These are phyloP conservation scores for Molanna angustata DNA, from an alignment of 2,888 invertebrate species.

Conservation along the genomic window DNA sequence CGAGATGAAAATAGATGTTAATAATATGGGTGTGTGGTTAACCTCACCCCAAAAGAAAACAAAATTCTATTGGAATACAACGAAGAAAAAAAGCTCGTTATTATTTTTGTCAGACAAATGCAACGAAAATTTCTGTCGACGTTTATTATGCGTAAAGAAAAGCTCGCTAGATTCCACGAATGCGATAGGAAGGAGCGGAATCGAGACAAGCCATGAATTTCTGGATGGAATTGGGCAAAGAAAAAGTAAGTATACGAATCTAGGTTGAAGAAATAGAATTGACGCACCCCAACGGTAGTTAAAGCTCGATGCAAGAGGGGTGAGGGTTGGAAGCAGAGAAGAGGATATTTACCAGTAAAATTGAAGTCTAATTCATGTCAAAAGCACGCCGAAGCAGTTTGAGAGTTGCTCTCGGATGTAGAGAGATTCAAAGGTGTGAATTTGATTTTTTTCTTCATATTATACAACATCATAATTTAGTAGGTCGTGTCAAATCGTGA, in stretches of 20 bases:
- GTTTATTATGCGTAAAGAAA: too few relatives aligned
- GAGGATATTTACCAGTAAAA: constrained; percentile 24
- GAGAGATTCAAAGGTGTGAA: background rate
- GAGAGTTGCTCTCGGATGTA: constrained; percentile 9
- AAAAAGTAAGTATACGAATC: background rate
- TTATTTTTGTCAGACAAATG: too few relatives aligned
- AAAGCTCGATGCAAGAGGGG: background rate
- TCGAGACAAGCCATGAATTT: background rate
- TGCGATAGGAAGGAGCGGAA: background rate
- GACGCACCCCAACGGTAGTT: constrained; percentile 18
- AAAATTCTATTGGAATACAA: too few relatives aligned
- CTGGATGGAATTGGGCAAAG: background rate
- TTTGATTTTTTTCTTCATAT: too few relatives aligned
- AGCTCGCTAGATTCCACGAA: too few relatives aligned
- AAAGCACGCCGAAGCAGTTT: constrained; percentile 28
- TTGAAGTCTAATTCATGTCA: constrained; percentile 34
- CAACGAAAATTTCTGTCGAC: too few relatives aligned
- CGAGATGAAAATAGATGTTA: too few relatives aligned
- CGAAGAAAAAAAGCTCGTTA: too few relatives aligned
- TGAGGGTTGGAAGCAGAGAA: constrained; percentile 6
- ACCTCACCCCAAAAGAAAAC: too few relatives aligned
- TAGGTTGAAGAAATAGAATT: constrained; percentile 11
- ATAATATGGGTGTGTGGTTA: too few relatives aligned
- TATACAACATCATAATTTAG: background rate
- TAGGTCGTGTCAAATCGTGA: too few relatives aligned